Base-by-base conservation (phyloP, 2,888 invertebrate species). In the Smittia sp. region DNA sequence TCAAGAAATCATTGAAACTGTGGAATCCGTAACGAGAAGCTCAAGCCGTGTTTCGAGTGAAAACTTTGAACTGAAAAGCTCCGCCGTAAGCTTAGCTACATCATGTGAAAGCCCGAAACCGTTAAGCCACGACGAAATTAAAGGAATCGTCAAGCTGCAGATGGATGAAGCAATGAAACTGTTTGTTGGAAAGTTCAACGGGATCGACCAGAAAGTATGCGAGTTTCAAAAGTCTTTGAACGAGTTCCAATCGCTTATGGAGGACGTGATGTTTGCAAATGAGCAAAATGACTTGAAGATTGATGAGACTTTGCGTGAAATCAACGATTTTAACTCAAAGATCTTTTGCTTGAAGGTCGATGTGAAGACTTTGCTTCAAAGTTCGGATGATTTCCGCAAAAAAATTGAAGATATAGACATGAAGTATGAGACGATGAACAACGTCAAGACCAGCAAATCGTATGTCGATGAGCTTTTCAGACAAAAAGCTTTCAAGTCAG, bases 281-380 rank as follows among this genome's bases (percentile, higher is more conserved):
- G 68, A 68, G 13, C 68, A 68, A 68, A 68, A 46, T 25, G 68
- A 52, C 6, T 32, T 24, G 46, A 41, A 25, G 24, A 24, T 46
- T 22, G 25, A 46, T 25, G 68, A 68, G 18, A 27, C 68, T 15
- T 20, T 46, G 20, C 7, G 13, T 7, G 25, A 46, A 41, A 15
- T 24, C n/a, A 32, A 46, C 6, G 46, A 25, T 24, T 68, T 68
- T 15, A 68, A 68, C 7, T 13, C 24, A 7, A 68, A 68, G 18
- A 24, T 52, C 15, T 68, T 25, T 13, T 68, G 68, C 11, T 24
- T 68, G 1, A 46, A 68, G 15, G 24, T 52, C 18, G 25, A 46
- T 13, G 46, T 68, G 1, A 52, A 68, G 20, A 6, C 6, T 1
- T 67, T 67, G 41, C 4, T 68, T 46, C 46, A 6, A 46, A 32